phyloP scores from a whole-genome alignment of 2,888 invertebrate genomes.

The Conops quadrifasciatus region DNA sequence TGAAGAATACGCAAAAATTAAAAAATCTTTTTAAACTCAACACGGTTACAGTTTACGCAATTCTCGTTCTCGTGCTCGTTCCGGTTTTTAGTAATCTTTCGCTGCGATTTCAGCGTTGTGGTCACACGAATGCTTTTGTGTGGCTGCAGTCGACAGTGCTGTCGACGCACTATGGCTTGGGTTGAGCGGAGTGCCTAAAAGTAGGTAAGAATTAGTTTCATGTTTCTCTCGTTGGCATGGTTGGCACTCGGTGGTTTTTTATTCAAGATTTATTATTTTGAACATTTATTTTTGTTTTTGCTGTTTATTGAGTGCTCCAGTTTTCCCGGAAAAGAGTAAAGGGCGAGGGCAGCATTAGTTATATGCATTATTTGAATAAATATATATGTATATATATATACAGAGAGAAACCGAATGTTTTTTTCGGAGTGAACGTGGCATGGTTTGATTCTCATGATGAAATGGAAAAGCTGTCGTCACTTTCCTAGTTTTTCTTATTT shows the following conservation, averaged over 20 bases:
- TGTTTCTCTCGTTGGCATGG: background rate
- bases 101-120: too few relatives aligned
- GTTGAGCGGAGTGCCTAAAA: conserved; percentile 17
- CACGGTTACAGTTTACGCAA: too few relatives aligned
- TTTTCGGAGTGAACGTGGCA: conserved; percentile 13
- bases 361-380: background rate
- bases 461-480: too few relatives aligned
- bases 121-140: background rate
- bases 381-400: background rate
- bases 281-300: conserved; percentile 26
- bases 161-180: too few relatives aligned
- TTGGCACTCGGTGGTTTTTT: conserved; percentile 17
- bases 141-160: background rate
- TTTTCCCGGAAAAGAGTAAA: too few relatives aligned
- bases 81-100: too few relatives aligned
- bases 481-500: background rate
- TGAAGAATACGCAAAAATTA: too few relatives aligned
- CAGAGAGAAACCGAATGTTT: background rate
- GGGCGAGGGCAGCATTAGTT: too few relatives aligned
- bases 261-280: conserved; percentile 30
- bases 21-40: too few relatives aligned
- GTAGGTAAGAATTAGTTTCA: conserved; percentile 19
- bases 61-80: too few relatives aligned
- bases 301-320: conserved; percentile 8
- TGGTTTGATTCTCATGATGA: background rate